phyloP scores from a whole-genome alignment of 2,888 invertebrate species.

The Ormyrus rosae region DNA sequence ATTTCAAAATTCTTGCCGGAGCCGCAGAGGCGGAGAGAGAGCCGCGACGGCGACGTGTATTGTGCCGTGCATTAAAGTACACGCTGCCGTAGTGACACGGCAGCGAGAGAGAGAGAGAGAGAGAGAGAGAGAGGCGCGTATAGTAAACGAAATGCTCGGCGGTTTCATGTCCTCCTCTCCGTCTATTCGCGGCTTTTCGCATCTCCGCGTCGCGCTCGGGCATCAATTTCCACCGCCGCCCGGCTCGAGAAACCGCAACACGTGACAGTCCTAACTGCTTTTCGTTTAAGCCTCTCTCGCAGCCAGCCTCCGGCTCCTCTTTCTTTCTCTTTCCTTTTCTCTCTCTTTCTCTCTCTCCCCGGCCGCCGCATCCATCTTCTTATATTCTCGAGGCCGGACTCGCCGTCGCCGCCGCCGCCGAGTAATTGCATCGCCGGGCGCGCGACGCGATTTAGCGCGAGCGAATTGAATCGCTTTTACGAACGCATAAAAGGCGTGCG shows the following conservation, averaged over 20 bases:
- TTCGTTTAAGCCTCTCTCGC: constrained; percentile 65
- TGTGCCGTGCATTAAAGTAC: background rate
- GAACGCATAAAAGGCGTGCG: constrained; percentile 40
- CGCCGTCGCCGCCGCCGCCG: constrained; percentile 39
- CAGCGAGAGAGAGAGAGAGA: no score
- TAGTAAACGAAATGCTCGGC: constrained; percentile 44
- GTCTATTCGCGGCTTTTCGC: constrained; percentile 60
- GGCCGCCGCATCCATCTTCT: constrained; percentile 32
- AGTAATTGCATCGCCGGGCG: constrained; percentile 52
- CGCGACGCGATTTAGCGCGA: constrained; percentile 59
- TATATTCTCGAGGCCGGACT: background rate
- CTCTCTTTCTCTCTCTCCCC: background rate
- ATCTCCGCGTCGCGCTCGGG: constrained; percentile 40
- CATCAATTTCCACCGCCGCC: constrained; percentile 64
- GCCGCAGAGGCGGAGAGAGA: constrained; percentile 1
- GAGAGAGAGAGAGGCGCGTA: background rate
- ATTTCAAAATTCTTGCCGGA: constrained; percentile 52
- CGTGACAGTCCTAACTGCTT: constrained; percentile 75
- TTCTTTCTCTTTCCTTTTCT: no score
- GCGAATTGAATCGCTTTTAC: constrained; percentile 56
- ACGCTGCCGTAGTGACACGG: background rate
- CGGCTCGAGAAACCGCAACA: constrained; percentile 72
- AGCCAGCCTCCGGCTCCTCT: background rate
- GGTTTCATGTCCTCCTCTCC: background rate
- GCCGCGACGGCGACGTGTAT: background rate